A percentile compares a stretch with the other conserved stretches of the same genome.
Conservation (phyloP, 2,888 invertebrate genomes). For the Dynastes hyllus region DNA sequence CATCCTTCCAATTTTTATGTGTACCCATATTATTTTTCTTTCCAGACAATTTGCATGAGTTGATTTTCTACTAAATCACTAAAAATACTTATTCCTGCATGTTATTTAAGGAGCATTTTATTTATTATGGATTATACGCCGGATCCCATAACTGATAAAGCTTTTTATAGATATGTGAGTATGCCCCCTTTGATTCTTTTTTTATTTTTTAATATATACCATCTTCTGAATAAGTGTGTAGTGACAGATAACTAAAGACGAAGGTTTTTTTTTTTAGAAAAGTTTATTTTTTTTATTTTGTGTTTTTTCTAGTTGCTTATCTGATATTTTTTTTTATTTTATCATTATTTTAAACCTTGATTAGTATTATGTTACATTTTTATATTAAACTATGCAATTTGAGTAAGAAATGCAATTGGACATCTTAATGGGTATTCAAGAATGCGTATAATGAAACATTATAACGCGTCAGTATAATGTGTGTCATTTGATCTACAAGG, state of each 20-base stretch:
- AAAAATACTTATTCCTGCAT: conserved; percentile 52
- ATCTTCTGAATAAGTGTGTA: not conserved
- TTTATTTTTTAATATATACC: not conserved
- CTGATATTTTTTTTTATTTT: conserved; percentile 3
- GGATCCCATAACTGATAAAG: conserved; percentile 59
- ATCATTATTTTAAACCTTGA: not conserved
- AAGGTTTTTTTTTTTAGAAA: not conserved
- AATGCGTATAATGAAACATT: not conserved
- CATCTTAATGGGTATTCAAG: too few species aligned
- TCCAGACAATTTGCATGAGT: conserved; percentile 67
- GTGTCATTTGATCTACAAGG: conserved; percentile 31
- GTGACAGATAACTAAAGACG: not conserved
- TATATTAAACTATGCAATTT: too few species aligned
- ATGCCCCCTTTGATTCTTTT: conserved; percentile 67
- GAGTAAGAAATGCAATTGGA: too few species aligned
- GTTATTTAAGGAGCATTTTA: conserved; percentile 32
- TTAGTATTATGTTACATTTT: too few species aligned
- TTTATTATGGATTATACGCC: conserved; percentile 47
- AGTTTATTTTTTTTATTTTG: not conserved
- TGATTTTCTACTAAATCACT: conserved; percentile 55
- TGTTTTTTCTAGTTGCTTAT: not conserved
- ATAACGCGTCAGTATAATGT: not conserved
- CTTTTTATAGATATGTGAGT: conserved; percentile 67
- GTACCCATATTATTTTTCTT: conserved; percentile 54
- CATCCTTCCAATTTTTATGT: conserved; percentile 9